phyloP scores from a whole-genome alignment of 1,140 invertebrate species.

The Drosophila bocqueti region DNA sequence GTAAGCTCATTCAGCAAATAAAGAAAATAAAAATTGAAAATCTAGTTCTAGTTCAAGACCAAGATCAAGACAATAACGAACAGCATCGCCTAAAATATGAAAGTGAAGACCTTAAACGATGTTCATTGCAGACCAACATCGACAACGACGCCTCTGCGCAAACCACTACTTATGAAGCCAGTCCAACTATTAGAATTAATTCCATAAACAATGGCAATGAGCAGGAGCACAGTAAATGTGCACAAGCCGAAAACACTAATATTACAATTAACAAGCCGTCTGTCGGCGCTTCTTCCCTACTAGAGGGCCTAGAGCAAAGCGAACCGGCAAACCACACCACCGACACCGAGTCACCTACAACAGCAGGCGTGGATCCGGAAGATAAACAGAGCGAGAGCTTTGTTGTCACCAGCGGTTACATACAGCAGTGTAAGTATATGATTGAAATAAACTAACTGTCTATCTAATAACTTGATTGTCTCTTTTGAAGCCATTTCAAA shows the following conservation, averaged over 20 bases:
- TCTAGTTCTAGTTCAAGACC: conserved; percentile 54
- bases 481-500: conserved; percentile 90
- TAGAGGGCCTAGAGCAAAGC: conserved; percentile 59
- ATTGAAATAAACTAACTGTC: background rate
- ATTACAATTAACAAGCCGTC: conserved; percentile 42
- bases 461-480: background rate
- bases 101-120: conserved; percentile 67
- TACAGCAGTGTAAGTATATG: conserved; percentile 88
- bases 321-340: conserved; percentile 14
- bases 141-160: conserved; percentile 57
- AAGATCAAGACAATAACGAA: conserved; percentile 57
- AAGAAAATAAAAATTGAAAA: conserved; percentile 37
- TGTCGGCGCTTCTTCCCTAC: conserved; percentile 22
- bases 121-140: conserved; percentile 76
- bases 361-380: conserved; percentile 16
- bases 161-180: conserved; percentile 52
- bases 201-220: conserved; percentile 34
- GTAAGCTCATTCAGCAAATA: conserved; percentile 33
- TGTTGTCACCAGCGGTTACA: conserved; percentile 94
- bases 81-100: conserved; percentile 59
- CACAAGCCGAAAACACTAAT: conserved; percentile 67
- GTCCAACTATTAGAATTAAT: conserved; percentile 46
- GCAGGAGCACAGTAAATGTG: conserved; percentile 43
- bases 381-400: conserved; percentile 86
- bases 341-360: conserved; percentile 7